Base-by-base conservation (phyloP, 2,797 vertebrate genomes). In the Mionectes olivaceus region DNA sequence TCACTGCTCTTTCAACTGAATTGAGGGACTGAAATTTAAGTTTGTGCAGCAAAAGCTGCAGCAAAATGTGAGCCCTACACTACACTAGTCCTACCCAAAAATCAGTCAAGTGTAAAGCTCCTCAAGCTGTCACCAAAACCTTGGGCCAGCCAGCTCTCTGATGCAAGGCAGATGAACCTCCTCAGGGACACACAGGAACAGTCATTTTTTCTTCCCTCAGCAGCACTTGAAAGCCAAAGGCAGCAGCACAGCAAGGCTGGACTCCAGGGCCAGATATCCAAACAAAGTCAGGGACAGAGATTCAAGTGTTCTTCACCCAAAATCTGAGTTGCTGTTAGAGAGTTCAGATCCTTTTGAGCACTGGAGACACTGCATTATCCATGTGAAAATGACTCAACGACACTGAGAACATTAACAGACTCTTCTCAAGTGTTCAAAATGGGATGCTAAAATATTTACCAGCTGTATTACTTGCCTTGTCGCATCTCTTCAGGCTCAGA, bases 361-460 rank as follows among this genome's bases (percentile, higher is more conserved):
- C 50, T 8, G 41, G 78, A 69, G 39, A n/a, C 69, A 18, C 30
- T n/a, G 33, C 44, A 43, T 76, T 82, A 86, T 33, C 52, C 49
- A 59, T 19, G 13, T 69, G 65, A 83, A 81, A 88, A 88, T 6
- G 59, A 59, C 59, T 87, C 21, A 7, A 5, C 0, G 0, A 59
- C 33, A 53, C 5, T 7, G 44, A 85, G 53, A 91, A 52, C 50
- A 63, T 55, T 33, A 86, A 23, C 86, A 83, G 74, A 27, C 59
- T 19, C 10, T 19, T 60, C 67, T 83, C 60, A 56, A 87, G 82
- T 35, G 39, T 67, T 80, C 49, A 12, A 52, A 89, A 55, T 44
- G 10, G 39, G 47, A 65, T 69, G 35, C 37, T 94, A 63, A 91
- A 90, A 73, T 89, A 96, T 88, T 82, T 75, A 78, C 57, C 69